These are phyloP conservation scores for Scolopax rusticola DNA, from an alignment of 2,797 vertebrate species.

Conservation along the genomic window DNA sequence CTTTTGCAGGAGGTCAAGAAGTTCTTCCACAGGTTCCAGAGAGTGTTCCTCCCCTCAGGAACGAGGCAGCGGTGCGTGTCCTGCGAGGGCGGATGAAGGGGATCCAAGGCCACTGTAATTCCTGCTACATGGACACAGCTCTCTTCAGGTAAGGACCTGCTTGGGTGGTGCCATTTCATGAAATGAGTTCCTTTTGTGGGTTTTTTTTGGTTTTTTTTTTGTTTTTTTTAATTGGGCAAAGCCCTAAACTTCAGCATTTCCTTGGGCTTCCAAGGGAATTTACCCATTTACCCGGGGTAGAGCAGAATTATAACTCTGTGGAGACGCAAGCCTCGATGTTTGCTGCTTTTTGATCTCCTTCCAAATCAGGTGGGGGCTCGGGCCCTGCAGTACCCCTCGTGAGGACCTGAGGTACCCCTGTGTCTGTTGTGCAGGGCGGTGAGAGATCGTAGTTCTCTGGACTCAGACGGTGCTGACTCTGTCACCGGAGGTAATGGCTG, in stretches of 20 bases:
- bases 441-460: neutral
- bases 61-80: slow-evolving; percentile 75
- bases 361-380: neutral
- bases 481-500: neutral
- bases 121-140: slow-evolving; percentile 93
- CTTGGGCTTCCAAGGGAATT: neutral
- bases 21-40: neutral
- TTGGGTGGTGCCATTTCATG: neutral
- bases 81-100: slow-evolving; percentile 87
- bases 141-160: slow-evolving; percentile 85
- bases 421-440: neutral
- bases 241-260: neutral
- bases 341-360: neutral
- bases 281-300: neutral
- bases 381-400: neutral
- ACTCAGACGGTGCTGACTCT: neutral
- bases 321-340: neutral
- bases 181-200: neutral
- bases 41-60: slow-evolving; percentile 79
- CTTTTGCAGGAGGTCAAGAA: slow-evolving; percentile 55
- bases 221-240: neutral
- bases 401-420: neutral
- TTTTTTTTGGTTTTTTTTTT: neutral
- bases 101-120: slow-evolving; percentile 93
- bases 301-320: neutral